A percentile compares a stretch with the other conserved stretches of the same genome.
These are phyloP conservation scores for Monoplex corrugatus DNA, from an alignment of 2,888 invertebrate species.

Conservation along the genomic window DNA sequence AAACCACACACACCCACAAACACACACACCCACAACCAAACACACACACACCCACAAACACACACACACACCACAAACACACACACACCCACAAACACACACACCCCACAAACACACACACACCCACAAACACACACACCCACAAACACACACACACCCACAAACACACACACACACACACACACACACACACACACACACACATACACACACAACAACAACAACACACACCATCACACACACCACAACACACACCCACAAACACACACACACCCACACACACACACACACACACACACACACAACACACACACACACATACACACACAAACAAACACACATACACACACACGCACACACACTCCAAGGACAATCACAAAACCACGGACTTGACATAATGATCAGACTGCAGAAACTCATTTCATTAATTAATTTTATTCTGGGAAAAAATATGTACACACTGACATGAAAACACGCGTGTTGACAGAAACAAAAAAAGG, in stretches of 20 bases:
- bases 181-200: background rate
- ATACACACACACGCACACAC: background rate
- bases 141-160: background rate
- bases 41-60: background rate
- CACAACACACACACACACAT: conserved; percentile 2
- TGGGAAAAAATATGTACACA: too few relatives aligned
- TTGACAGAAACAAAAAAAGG: too few relatives aligned
- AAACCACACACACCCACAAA: background rate
- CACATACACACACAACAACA: background rate
- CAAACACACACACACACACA: background rate
- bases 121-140: background rate
- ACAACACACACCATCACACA: background rate
- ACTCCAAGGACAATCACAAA: background rate
- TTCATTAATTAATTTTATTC: too few relatives aligned
- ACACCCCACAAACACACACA: background rate
- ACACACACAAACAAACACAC: too few relatives aligned
- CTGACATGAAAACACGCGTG: too few relatives aligned
- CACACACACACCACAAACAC: background rate
- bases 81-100: background rate
- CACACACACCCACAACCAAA: background rate
- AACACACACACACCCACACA: background rate
- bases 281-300: background rate
- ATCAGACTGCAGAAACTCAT: too few relatives aligned
- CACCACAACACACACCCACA: background rate
- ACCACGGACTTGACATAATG: too few relatives aligned